phyloP scores from a whole-genome alignment of 2,113 vertebrate species.

The Tinamus guttatus region DNA sequence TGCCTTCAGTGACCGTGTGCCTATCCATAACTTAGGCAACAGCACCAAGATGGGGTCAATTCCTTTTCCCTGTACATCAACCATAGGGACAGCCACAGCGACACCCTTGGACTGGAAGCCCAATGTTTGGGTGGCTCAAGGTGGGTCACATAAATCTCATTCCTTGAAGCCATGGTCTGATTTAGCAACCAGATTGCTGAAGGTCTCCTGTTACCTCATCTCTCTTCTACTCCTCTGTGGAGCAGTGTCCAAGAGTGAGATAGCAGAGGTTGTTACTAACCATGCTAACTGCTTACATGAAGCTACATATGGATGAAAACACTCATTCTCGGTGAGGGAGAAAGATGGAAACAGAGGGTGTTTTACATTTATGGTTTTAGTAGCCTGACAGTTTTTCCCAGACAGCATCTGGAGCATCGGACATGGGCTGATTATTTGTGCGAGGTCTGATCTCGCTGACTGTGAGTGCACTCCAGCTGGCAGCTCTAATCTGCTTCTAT shows the following conservation, averaged over 20 bases:
- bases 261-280: rapidly evolving
- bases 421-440: background rate
- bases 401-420: background rate
- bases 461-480: background rate
- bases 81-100: rapidly evolving
- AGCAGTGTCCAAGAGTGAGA: rapidly evolving
- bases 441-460: background rate
- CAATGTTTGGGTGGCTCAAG: rapidly evolving
- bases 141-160: background rate
- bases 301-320: rapidly evolving
- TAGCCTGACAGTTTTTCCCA: background rate
- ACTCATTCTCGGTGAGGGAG: background rate
- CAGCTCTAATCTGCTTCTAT: background rate
- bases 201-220: background rate
- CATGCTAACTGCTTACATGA: background rate
- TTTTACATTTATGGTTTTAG: background rate
- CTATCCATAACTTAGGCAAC: background rate
- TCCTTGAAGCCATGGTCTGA: background rate
- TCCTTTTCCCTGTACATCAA: background rate
- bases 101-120: background rate
- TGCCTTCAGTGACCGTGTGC: rapidly evolving
- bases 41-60: rapidly evolving
- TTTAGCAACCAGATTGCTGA: background rate
- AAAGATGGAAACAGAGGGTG: background rate
- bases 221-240: background rate